Conservation (phyloP, 1,140 invertebrate species). For the Hyposmocoma kahamanoa region DNA sequence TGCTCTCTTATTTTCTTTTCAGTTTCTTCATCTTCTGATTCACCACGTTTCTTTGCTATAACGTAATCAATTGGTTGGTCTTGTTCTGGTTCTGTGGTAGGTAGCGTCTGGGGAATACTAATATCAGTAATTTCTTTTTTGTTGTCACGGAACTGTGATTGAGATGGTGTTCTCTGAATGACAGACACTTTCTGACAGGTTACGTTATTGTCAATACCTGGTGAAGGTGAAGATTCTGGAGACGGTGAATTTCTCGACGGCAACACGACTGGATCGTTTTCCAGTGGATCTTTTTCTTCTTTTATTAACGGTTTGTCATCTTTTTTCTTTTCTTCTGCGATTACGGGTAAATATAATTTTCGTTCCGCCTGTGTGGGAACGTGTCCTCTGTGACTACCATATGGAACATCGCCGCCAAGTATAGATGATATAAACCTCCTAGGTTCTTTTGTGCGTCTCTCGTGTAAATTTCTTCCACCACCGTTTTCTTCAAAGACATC, state of each 20-base stretch:
- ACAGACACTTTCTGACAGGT: conserved; percentile 82
- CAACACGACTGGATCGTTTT: conserved; percentile 57
- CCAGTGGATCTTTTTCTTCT: conserved; percentile 61
- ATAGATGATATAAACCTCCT: conserved; percentile 85
- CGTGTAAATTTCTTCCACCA: conserved; percentile 32
- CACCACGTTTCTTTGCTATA: conserved; percentile 84
- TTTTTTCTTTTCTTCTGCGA: conserved; percentile 60
- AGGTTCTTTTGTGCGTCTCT: conserved; percentile 63
- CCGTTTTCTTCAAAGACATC: conserved; percentile 65
- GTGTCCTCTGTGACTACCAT: conserved; percentile 80
- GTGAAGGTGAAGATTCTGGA: conserved; percentile 59
- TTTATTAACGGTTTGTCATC: conserved; percentile 61
- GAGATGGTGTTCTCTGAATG: conserved; percentile 85
- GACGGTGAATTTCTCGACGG: conserved; percentile 69
- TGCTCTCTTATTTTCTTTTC: conserved; percentile 75
- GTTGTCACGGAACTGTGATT: conserved; percentile 67
- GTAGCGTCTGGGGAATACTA: conserved; percentile 62
- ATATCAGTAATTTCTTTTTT: conserved; percentile 73
- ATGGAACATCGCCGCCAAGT: conserved; percentile 83
- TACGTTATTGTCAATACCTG: conserved; percentile 68
- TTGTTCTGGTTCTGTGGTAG: conserved; percentile 77
- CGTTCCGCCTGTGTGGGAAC: conserved; percentile 84
- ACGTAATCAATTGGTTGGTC: conserved; percentile 92
- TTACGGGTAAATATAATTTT: conserved; percentile 83
- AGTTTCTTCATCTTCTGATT: conserved; percentile 78